Conservation (phyloP, 2,888 invertebrate species). For the Nowickia ferox region DNA sequence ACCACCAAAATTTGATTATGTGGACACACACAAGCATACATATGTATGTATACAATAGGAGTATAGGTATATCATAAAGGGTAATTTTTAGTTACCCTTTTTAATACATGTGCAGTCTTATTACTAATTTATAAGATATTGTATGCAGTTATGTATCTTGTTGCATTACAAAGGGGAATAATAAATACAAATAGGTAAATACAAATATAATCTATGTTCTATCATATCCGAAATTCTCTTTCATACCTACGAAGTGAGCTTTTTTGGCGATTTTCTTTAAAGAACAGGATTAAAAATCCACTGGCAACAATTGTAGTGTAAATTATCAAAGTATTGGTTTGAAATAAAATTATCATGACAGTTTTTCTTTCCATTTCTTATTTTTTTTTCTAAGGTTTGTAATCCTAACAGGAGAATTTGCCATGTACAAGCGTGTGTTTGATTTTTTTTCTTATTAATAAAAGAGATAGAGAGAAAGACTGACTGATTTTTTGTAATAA, state of each 20-base stretch:
- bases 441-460: constrained; percentile 19
- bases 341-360: constrained; percentile 72
- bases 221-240: neutral
- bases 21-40: too few species aligned
- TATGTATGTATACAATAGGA: too few species aligned
- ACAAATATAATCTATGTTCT: neutral
- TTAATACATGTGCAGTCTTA: too few species aligned
- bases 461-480: constrained; percentile 46
- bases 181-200: neutral
- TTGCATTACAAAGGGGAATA: too few species aligned
- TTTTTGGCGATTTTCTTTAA: constrained; percentile 37
- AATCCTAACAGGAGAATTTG: constrained; percentile 57
- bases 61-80: too few species aligned
- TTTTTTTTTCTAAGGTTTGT: constrained; percentile 27
- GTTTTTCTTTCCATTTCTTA: constrained; percentile 56
- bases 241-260: neutral
- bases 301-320: constrained; percentile 33
- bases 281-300: neutral
- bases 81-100: too few species aligned
- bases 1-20: too few species aligned
- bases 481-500: constrained; percentile 25
- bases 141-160: too few species aligned
- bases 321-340: constrained; percentile 71
- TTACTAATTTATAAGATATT: too few species aligned
- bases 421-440: constrained; percentile 28